These are phyloP conservation scores for Grammomys dolichurus DNA, from an alignment of 2,113 vertebrate species.

Conservation along the genomic window DNA sequence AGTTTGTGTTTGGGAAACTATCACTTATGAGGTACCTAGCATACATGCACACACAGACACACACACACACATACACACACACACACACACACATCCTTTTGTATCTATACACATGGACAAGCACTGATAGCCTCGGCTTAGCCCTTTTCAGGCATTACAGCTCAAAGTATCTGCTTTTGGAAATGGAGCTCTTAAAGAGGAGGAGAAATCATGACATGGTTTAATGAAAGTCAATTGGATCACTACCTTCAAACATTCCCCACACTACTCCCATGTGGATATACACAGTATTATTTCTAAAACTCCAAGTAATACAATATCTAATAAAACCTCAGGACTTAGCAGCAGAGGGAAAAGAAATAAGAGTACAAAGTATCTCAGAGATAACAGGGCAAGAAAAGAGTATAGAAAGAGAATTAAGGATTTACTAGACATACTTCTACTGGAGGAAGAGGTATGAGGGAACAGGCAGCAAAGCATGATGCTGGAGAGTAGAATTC, in stretches of 20 bases:
- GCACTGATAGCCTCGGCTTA: neutral
- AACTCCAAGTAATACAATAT: neutral
- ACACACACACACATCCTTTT: no score
- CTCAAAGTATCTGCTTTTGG: neutral
- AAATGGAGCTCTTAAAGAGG: neutral
- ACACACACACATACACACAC: no score
- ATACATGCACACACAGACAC: no score
- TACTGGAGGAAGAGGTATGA: neutral
- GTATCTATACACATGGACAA: neutral
- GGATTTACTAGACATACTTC: neutral
- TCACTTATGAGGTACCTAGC: neutral
- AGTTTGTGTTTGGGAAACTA: neutral
- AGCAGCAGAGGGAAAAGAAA: neutral
- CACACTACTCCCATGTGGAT: neutral
- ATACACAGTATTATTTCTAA: neutral
- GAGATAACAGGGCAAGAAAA: neutral
- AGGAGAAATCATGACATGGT: neutral
- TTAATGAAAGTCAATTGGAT: neutral
- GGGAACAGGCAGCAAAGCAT: neutral
- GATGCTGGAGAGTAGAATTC: neutral
- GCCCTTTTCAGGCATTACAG: neutral
- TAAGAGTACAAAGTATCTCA: neutral
- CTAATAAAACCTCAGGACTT: neutral
- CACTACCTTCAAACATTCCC: neutral
- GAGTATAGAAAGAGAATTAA: neutral